A percentile compares a stretch with the other conserved stretches of the same genome.
phyloP scores from a whole-genome alignment of 1,140 invertebrate species.

The Acyrthosiphon pisum region DNA sequence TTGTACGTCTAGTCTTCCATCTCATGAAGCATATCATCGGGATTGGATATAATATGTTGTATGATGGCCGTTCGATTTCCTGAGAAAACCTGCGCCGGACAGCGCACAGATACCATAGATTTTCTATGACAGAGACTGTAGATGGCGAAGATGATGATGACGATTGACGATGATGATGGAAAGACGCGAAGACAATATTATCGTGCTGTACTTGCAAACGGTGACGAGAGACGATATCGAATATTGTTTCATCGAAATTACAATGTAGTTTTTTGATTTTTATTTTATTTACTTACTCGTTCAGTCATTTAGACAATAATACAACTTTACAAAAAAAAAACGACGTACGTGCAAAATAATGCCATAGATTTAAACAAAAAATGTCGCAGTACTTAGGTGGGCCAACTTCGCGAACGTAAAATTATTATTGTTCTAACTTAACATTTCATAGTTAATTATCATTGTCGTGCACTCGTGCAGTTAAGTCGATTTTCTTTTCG shows the following conservation, averaged over 20 bases:
- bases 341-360: too few species aligned
- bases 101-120: too few species aligned
- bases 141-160: neutral
- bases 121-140: too few species aligned
- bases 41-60: neutral
- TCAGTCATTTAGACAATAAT: constrained; percentile 10
- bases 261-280: neutral
- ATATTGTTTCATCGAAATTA: constrained; percentile 49
- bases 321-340: constrained; percentile 1
- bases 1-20: constrained; percentile 39
- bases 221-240: neutral
- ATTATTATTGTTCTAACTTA: too few species aligned
- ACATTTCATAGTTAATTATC: too few species aligned
- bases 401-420: too few species aligned
- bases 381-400: too few species aligned
- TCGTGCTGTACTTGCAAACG: neutral
- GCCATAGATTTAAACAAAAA: too few species aligned
- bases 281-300: constrained; percentile 26
- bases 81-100: neutral
- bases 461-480: too few species aligned
- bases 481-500: too few species aligned
- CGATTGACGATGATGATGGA: too few species aligned
- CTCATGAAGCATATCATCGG: constrained; percentile 43
- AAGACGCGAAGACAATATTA: neutral
- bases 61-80: neutral